These are phyloP conservation scores for Neocloeon triangulifer DNA, from an alignment of 1,140 invertebrate genomes.

Conservation along the genomic window DNA sequence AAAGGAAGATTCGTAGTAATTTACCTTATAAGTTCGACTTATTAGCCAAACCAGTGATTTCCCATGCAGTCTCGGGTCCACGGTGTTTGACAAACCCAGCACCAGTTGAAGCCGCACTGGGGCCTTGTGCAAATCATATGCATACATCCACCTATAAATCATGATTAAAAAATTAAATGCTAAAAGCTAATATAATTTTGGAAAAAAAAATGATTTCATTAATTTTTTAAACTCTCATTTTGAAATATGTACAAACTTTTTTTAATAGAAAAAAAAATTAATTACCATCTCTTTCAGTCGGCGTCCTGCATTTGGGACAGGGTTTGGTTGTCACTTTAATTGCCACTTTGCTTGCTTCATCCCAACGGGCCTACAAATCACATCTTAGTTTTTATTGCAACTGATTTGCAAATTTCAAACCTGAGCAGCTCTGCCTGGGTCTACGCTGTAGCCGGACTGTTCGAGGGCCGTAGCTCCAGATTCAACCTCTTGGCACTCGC, in stretches of 20 bases:
- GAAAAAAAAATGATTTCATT: too few species aligned
- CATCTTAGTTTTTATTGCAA: not conserved
- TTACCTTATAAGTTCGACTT: too few species aligned
- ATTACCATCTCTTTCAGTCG: conserved; percentile 60
- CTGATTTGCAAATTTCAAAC: conserved; percentile 12
- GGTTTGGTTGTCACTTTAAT: conserved; percentile 67
- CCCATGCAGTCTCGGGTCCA: conserved; percentile 75
- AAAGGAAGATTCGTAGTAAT: too few species aligned
- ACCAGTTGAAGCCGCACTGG: conserved; percentile 63
- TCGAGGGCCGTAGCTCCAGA: conserved; percentile 13
- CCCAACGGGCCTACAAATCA: conserved; percentile 40
- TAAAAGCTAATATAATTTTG: too few species aligned
- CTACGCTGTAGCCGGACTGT: conserved; percentile 29
- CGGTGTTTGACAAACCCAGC: conserved; percentile 65
- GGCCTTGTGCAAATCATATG: conserved; percentile 60
- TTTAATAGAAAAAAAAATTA: too few species aligned
- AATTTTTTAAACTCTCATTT: too few species aligned
- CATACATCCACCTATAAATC: conserved; percentile 56
- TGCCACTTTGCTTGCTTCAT: conserved; percentile 43
- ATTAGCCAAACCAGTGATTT: conserved; percentile 69
- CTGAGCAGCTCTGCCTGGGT: conserved; percentile 28
- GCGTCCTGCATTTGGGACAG: conserved; percentile 67
- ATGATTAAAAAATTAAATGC: too few species aligned
- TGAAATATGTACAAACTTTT: too few species aligned
- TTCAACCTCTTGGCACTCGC: conserved; percentile 31